A percentile compares a stretch with the other conserved stretches of the same genome.
These are phyloP conservation scores for Chamaea fasciata DNA, from an alignment of 2,113 vertebrate species.

Conservation along the genomic window DNA sequence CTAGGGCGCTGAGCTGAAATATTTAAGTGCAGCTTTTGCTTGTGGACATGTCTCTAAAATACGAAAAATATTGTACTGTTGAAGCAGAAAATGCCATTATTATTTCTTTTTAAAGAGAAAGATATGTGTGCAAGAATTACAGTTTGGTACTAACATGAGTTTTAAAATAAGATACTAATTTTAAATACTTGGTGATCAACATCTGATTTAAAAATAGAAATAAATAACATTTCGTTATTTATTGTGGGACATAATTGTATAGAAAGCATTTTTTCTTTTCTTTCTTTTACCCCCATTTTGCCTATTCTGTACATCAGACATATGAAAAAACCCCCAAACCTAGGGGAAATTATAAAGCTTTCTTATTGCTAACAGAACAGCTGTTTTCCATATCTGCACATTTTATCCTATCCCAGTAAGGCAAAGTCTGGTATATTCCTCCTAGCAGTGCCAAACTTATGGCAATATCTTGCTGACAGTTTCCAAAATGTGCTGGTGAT, in stretches of 20 bases:
- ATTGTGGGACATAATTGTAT: neutral
- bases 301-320: neutral
- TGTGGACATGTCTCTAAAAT: slow-evolving; percentile 2
- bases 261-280: neutral
- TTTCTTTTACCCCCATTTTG: neutral
- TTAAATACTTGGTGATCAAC: neutral
- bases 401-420: neutral
- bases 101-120: neutral
- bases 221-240: neutral
- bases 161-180: neutral
- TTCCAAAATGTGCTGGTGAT: neutral
- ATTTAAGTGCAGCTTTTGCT: slow-evolving; percentile 7
- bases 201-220: neutral
- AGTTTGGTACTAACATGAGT: neutral
- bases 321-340: neutral
- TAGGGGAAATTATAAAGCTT: neutral
- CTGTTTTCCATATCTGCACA: neutral
- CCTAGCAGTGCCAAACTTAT: neutral
- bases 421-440: neutral
- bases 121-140: neutral
- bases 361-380: neutral
- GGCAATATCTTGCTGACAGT: neutral
- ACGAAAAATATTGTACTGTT: neutral
- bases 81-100: neutral
- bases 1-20: neutral